Base-by-base conservation (phyloP, 1,140 invertebrate genomes). In the Lepidurus couesii region DNA sequence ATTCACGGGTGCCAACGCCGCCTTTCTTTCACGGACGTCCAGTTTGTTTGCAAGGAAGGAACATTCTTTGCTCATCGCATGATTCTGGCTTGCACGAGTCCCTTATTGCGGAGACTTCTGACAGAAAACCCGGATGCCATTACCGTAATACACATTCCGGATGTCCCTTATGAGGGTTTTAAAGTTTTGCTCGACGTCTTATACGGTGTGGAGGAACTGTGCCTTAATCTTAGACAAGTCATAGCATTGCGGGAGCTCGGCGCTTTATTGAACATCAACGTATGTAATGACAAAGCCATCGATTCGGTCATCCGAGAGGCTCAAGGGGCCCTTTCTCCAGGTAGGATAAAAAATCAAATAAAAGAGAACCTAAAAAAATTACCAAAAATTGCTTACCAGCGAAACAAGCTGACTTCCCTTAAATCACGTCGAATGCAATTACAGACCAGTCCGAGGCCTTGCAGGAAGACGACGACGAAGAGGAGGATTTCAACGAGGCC, bases 1-100 rank as follows among this genome's bases (percentile, higher is more conserved):
- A 79, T 79, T 45, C 74, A 79, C 16, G 74, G 73, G n/a, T 79
- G 78, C 75, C 78, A 79, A 45, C 74, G 78, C 24, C 74, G 78
- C 13, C 43, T 79, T n/a, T 79, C 73, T 44, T 79, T 75, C 44
- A 79, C 78, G 8, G 78, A 79, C 43, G 78, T 79, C 34, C 78
- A 79, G 44, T 75, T 79, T 24, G 75, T 79, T 42, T 74, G 73
- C 73, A 75, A 79, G 44, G 78, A 75, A 21, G 78, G 78, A 21
- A 75, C 75, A 24, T 74, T 79, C 13, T 79, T 79, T 74, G 78
- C 78, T 24, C 78, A 79, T 34, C 74, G 78, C 43, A 79, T 79
- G 45, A 75, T 79, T 16, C 42, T 79, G 16, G 78, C 78, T 34
- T 42, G 73, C 9, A 75, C 78, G 10, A 79, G 78, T 75, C 74